Base-by-base conservation (phyloP, 2,888 invertebrate species). In the Parapristionchus giblindavisi region DNA sequence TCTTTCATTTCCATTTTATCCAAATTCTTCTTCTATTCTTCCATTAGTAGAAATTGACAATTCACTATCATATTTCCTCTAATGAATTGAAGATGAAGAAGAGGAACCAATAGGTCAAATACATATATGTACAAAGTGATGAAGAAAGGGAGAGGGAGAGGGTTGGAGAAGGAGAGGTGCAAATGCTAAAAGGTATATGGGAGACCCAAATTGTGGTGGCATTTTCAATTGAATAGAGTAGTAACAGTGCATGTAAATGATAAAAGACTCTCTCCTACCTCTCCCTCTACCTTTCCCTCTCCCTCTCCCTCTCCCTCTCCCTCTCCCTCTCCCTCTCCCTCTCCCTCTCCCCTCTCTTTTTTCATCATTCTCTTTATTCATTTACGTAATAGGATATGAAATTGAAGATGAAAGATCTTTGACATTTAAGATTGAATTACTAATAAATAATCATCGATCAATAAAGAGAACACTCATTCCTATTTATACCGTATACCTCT, bases 331-430 rank as follows among this genome's bases (percentile, higher is more conserved):
- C 56, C 24, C 29, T 56, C 29, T 56, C 56, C 24, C 56, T 56
- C n/a, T 56, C 29, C 24, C 56, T 56, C 56, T 56, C 56, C 24
- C 56, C 11, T 56, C 56, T 56, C 56, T n/a, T 14, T n/a, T 27
- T 56, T 24, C 8, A 56, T 27, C 56, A 24, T 6, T 6, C 56
- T 14, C 29, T 14, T 56, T 14, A 11, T 56, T n/a, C 29, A 24
- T n/a, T 11, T 24, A 14, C 43, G 17, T 8, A 43, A 43, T 8
- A 43, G 17, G 17, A 43, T 14, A 17, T 14, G 43, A 43, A 17
- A 43, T 14, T 14, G 17, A 43, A 17, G 43, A 43, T 8, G 43
- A 43, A 43, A 43, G 11, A 17, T 43, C 43, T 14, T 17, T 43
- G 11, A 8, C 8, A 43, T 14, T 14, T 8, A 17, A 17, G 43